Base-by-base conservation (phyloP, 2,797 vertebrate genomes). In the Lates japonicus region DNA sequence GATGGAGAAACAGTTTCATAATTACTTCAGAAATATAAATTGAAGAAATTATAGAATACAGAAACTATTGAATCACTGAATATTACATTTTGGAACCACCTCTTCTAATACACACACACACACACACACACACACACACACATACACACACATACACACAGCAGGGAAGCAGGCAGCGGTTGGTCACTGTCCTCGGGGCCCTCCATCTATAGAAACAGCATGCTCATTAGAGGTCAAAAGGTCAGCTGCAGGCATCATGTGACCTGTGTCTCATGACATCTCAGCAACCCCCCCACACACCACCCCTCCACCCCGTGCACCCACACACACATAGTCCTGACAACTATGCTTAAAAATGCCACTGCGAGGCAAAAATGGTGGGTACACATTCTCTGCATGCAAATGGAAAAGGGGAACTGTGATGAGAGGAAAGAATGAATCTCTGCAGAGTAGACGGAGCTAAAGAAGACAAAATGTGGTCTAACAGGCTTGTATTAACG, bases 211-310 rank as follows among this genome's bases (percentile, higher is more conserved):
- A 80, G 87, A 87, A 90, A 73, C 55, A 79, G 64, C 70, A 69
- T 73, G 79, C 78, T 89, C 80, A 82, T 74, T 68, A 64, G 37
- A 71, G 78, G 74, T 90, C 87, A 91, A 87, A 46, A 83, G 84
- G 74, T 87, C 80, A 74, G 76, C 90, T 71, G 67, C 78, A 83
- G 85, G 84, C 74, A 57, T 82, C 89, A 88, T 69, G 75, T 87
- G 89, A 90, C 84, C 83, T 42, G 42, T 58, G 59, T 92, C 78
- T 83, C 63, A 48, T 90, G 84, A 83, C 83, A 81, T 81, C 48
- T 48, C 63, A 71, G 59, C 69, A 62, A 25, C 64, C 37, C 54
- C 70, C 72, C 74, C 22, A 46, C 37, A 63, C 39, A 19, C 58
- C 17, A 31, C 68, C 68, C 22, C 22, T 68, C 37, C 51, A 37